These are phyloP conservation scores for Malacoraja senta DNA, from an alignment of 2,797 vertebrate genomes.

Conservation along the genomic window DNA sequence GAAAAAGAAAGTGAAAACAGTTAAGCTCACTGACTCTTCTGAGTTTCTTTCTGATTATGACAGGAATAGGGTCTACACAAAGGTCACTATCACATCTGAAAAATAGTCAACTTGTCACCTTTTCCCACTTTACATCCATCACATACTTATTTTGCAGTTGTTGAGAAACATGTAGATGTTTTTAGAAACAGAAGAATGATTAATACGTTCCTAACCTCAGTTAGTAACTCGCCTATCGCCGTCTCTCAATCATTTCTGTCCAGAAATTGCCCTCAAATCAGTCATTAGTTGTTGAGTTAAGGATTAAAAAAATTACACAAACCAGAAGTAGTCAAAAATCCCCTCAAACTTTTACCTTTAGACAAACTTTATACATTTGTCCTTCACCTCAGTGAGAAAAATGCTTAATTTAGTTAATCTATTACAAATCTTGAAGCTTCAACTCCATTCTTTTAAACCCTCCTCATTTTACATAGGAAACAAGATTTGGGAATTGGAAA, in stretches of 20 bases:
- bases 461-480: neutral
- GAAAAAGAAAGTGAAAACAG: slow-evolving; percentile 39
- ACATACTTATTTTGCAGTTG: neutral
- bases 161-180: too few relatives aligned
- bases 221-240: neutral
- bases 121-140: neutral
- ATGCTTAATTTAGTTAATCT: neutral
- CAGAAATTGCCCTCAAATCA: neutral
- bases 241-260: neutral
- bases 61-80: neutral
- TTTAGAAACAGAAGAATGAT: neutral
- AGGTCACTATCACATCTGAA: neutral
- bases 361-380: neutral
- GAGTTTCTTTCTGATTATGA: neutral
- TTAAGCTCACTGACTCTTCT: neutral
- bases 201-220: too few relatives aligned
- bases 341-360: neutral
- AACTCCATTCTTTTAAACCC: neutral
- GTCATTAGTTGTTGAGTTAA: neutral
- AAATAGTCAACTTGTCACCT: neutral
- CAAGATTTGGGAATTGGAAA: neutral
- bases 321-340: too few relatives aligned
- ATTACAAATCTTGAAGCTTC: neutral
- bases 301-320: neutral
- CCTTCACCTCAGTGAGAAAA: neutral